phyloP scores from a whole-genome alignment of 2,113 vertebrate genomes.

The Sebastes fasciatus region DNA sequence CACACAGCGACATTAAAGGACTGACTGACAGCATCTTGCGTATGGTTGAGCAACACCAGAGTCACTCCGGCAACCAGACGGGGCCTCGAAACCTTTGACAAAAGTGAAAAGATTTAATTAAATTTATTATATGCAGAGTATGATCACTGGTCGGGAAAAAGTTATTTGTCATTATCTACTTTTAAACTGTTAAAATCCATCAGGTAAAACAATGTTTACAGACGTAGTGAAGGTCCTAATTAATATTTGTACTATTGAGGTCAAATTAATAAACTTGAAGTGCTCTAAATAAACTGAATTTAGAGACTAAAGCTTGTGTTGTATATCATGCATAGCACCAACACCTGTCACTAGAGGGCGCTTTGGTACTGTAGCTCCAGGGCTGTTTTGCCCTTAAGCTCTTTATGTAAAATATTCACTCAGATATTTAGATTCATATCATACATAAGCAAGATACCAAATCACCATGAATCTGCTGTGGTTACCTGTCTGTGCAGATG shows the following conservation, averaged over 20 bases:
- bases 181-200: not conserved
- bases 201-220: not conserved
- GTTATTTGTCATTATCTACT: not conserved
- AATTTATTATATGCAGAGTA: constrained; percentile 4
- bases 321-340: not conserved
- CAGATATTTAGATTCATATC: not conserved
- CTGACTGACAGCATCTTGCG: constrained; percentile 88
- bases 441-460: not conserved
- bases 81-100: constrained; percentile 32
- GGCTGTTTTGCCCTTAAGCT: not conserved
- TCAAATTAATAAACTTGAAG: not conserved
- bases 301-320: not conserved
- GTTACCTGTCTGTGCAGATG: constrained; percentile 8
- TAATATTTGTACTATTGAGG: constrained; percentile 1
- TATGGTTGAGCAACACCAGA: constrained; percentile 86
- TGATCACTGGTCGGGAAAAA: not conserved
- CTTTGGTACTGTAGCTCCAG: constrained; percentile 36
- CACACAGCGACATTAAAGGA: constrained; percentile 87
- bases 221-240: not conserved
- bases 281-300: not conserved
- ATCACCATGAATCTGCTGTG: not conserved
- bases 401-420: constrained; percentile 23
- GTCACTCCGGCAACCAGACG: constrained; percentile 60
- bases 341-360: constrained; percentile 67
- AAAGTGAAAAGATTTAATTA: not conserved